Evolutionary conservation across 2,113 vertebrate species (phyloP).

Genomic region (Mirounga angustirostris): DNA sequence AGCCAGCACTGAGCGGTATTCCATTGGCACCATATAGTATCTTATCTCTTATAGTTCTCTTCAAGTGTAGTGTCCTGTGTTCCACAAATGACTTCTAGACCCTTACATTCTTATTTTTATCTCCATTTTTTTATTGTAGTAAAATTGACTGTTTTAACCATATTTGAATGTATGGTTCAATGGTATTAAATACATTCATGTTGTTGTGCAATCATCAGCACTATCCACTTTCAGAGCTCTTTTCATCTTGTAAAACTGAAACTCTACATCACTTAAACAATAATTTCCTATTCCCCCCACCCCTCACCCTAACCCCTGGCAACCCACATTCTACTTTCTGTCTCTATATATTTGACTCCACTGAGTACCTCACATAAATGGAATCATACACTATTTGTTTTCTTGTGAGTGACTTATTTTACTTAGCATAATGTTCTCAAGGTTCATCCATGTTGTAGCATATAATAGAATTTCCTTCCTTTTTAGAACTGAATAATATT

Average conservation of each 20-base stretch:
- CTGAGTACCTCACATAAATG: background rate
- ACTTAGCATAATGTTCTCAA: background rate
- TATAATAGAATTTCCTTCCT: background rate
- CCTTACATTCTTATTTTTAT: background rate
- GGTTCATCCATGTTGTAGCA: background rate
- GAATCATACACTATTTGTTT: background rate
- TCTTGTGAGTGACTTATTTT: slow-evolving; percentile 19
- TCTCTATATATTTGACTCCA: background rate
- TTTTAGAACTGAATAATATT: background rate
- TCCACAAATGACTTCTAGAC: background rate
- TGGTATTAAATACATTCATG: background rate
- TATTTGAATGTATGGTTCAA: background rate
- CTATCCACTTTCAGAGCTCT: background rate
- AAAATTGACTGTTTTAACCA: background rate
- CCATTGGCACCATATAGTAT: background rate
- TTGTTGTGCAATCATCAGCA: background rate
- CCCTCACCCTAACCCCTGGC: background rate
- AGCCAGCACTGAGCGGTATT: background rate
- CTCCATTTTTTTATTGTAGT: background rate
- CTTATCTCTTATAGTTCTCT: background rate
- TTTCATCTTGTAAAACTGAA: background rate
- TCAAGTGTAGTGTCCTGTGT: background rate
- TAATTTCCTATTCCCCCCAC: background rate
- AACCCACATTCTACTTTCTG: background rate
- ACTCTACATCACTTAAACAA: background rate